Conservation (phyloP, 2,797 vertebrate genomes). For the Schizothorax lantsangensis region DNA sequence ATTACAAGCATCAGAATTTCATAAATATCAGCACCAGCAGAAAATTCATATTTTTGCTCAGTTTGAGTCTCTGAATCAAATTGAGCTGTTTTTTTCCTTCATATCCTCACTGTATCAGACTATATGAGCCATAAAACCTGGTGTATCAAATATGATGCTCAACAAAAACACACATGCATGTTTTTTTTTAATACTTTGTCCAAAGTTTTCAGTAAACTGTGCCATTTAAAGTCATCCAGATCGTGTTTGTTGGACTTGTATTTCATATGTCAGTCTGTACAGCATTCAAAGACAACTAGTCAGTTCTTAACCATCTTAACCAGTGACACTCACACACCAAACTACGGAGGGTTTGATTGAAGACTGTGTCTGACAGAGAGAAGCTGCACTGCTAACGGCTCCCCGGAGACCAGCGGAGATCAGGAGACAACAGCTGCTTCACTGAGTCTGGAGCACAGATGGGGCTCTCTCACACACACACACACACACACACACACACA, state of each 20-base stretch:
- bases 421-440: conserved; percentile 62
- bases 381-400: conserved; percentile 36
- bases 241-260: background rate
- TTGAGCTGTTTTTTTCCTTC: no score
- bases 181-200: no score
- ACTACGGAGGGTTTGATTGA: conserved; percentile 10
- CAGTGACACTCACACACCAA: background rate
- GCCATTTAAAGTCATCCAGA: background rate
- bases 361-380: conserved; percentile 26
- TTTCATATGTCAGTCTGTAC: background rate
- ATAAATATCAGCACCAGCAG: no score
- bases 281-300: background rate
- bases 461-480: background rate
- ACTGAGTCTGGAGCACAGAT: conserved; percentile 40
- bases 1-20: no score
- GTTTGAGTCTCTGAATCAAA: no score
- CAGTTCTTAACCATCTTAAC: background rate
- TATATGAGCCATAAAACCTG: background rate
- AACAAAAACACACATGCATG: no score
- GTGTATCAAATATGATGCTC: no score
- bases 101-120: background rate
- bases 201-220: no score
- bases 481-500: no score
- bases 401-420: conserved; percentile 52
- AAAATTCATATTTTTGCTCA: no score